Evolutionary conservation across 2,888 invertebrate genomes (phyloP), one percentile per base, ranked within the genome.

Genomic region (Lithosia quadra): DNA sequence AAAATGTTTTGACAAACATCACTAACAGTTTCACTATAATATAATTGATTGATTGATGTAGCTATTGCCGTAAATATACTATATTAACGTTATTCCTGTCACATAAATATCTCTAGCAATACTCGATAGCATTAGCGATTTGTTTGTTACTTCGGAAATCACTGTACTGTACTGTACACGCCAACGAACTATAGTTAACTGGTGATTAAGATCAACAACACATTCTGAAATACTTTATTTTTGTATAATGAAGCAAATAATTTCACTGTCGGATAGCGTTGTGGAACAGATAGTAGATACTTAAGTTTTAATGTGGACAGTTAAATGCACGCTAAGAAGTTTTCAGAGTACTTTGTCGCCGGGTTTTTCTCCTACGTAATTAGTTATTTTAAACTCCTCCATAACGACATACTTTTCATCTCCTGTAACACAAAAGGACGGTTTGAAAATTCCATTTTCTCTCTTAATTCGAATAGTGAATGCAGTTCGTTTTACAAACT

Each of bases 381-480:
- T 90, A 88, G 88, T 85, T 85, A 85, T 85, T 89, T 87, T 86
- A 86, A 86, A 86, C 84, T 86, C 82, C 78, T 84, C 80, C 84
- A 84, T 84, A 88, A 86, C 77, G 88, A 87, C 83, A 84, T 79
- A 83, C 86, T 84, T 86, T 87, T 89, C 85, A 85, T 87, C 83
- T 86, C 72, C 76, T 78, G 78, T 78, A 74, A 80, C 79, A 88
- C 84, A 86, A 88, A 89, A 83, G 84, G 76, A 81, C 73, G 76
- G 75, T 88, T 88, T 82, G 84, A 86, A 80, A 86, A 85, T 85
- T 84, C 74, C 75, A 86, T 86, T 87, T 85, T 78, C 77, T 82
- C 80, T 79, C 78, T 80, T 82, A 77, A 82, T 85, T 83, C 76
- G 71, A 75, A 65, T 62, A 67, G 66, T 67, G 78, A 78, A 74